These are phyloP conservation scores for Protosalanx chinensis DNA, from an alignment of 2,797 vertebrate species.

Conservation along the genomic window DNA sequence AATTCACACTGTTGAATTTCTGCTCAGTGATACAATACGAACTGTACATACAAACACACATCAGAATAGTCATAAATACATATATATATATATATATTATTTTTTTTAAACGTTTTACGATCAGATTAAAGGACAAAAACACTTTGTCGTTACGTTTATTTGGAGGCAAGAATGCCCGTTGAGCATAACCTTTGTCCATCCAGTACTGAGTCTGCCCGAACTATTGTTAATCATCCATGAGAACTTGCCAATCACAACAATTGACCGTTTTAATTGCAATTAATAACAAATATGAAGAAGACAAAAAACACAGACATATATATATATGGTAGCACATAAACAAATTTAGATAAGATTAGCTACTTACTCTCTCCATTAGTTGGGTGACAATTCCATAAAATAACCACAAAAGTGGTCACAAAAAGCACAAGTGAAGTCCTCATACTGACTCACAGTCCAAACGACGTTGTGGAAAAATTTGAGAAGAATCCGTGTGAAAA, in stretches of 20 bases:
- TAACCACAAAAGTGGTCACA: conserved; percentile 57
- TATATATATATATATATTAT: no score
- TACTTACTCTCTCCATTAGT: conserved; percentile 71
- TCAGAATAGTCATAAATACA: no score
- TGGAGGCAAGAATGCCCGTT: conserved; percentile 58
- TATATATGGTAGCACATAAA: background rate
- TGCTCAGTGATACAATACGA: no score
- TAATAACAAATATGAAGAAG: background rate
- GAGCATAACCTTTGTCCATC: conserved; percentile 72
- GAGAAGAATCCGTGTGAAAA: conserved; percentile 39
- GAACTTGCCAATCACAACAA: conserved; percentile 16
- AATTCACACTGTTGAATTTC: no score
- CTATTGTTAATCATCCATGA: conserved; percentile 37
- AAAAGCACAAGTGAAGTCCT: conserved; percentile 60
- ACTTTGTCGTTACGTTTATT: conserved; percentile 63
- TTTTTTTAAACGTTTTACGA: no score
- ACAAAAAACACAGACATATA: background rate
- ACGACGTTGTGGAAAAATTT: conserved; percentile 29
- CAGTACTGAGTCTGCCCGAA: conserved; percentile 33
- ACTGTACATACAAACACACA: no score
- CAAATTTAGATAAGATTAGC: background rate
- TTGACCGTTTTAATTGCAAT: background rate
- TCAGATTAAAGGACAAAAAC: conserved; percentile 30
- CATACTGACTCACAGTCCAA: conserved; percentile 64
- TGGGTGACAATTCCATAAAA: conserved; percentile 62